Base-by-base conservation (phyloP, 1,140 invertebrate genomes). In the Drosophila aff. region DNA sequence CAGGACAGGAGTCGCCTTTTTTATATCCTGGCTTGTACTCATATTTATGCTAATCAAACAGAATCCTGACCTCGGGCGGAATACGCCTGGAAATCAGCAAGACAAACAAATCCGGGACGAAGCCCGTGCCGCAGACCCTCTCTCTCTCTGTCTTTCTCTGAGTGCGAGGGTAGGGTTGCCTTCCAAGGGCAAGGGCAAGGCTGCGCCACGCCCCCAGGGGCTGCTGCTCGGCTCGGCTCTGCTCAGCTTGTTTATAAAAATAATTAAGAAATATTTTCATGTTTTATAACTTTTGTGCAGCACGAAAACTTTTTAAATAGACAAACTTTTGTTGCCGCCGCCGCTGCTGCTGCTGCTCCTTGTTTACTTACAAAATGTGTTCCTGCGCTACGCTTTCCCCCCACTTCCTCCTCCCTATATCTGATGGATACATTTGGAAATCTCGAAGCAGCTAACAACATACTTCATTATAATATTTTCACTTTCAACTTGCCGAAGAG, bases 231-330 rank as follows among this genome's bases (percentile, higher is more conserved):
- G 11, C 41, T 23, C 16, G 18, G 28, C 59, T 47, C 57, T n/a
- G 16, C 49, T 13, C 57, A 23, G 73, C 75, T 81, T 85, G 85
- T 90, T 89, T 89, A 89, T 89, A 89, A 89, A 90, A 89, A 89
- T 89, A 89, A 89, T 89, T 89, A 89, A 89, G 85, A 89, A 89
- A 89, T 89, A 89, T 89, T 89, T 89, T 90, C 85, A 90, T 89
- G 85, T 89, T 89, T 89, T 89, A 89, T 89, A 89, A 89, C 85
- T 89, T 89, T 90, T 81, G 74, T 79, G 85, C 85, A 89, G 85
- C 75, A 50, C 15, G 79, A 86, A 86, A 89, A 89, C 81, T 89
- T 89, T 90, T 89, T 89, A 90, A 90, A 85, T 89, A 89, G 85
- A 89, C 85, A 89, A 89, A 89, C 78, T 89, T 89, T 89, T 90